A percentile compares a stretch with the other conserved stretches of the same genome.
Evolutionary conservation across 2,888 invertebrate genomes (phyloP).

Genomic region (Danaus chrysippus): DNA sequence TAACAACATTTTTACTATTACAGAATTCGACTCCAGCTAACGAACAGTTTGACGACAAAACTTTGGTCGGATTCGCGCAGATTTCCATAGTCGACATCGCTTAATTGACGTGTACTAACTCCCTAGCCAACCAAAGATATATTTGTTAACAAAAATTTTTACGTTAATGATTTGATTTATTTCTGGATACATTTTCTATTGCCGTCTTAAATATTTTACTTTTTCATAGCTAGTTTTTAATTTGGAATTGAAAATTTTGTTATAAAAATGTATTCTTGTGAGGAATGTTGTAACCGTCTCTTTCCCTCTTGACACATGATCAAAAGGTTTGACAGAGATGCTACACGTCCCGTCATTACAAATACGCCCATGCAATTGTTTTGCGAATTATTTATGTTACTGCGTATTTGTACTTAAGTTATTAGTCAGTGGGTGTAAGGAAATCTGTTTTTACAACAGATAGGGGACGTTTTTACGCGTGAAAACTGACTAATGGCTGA

Average conservation of each 20-base stretch:
- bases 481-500: slow-evolving; percentile 6
- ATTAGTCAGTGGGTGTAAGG: slow-evolving; percentile 4
- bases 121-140: slow-evolving; percentile 8
- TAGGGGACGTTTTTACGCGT: background rate
- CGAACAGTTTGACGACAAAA: slow-evolving; percentile 95
- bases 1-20: slow-evolving; percentile 41
- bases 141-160: slow-evolving; percentile 7
- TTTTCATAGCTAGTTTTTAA: background rate
- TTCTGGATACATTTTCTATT: background rate
- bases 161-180: background rate
- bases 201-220: background rate
- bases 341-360: background rate
- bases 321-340: background rate
- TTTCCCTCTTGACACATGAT: background rate
- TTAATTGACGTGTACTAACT: slow-evolving; percentile 15
- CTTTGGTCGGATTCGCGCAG: slow-evolving; percentile 97
- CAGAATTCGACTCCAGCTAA: slow-evolving; percentile 83
- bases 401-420: slow-evolving; percentile 7
- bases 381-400: slow-evolving; percentile 6
- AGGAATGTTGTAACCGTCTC: background rate
- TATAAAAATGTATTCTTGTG: background rate
- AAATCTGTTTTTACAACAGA: slow-evolving; percentile 3
- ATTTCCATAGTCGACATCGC: slow-evolving; percentile 86
- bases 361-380: slow-evolving; percentile 4
- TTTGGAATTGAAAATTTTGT: slow-evolving; percentile 1